Evolutionary conservation across 35 echinoderm and acorn worm species (phyloP), one percentile per base, ranked within the genome.

Genomic region (Amphiura filiformis): DNA sequence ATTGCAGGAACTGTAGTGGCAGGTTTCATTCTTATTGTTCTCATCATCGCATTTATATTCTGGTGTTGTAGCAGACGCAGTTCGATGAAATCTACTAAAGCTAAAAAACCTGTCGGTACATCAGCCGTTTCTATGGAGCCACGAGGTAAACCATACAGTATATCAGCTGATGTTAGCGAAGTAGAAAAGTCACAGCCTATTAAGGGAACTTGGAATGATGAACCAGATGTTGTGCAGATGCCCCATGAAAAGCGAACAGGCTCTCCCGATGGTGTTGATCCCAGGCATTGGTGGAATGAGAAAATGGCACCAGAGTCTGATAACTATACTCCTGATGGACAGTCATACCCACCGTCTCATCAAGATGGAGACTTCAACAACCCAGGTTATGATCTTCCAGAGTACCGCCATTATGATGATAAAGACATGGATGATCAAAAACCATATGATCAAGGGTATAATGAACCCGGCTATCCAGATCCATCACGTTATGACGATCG

Each of bases 191-290:
- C 61, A 3, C 61, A 70, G 28, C 61, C 61, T 2, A 70, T n/a
- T 70, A 23, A 70, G 4, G 26, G 26, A 2, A 26, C 17, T 18
- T 18, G 28, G 17, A 5, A 30, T 30, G 61, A 70, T 70, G 61
- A 70, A 1, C 61, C 61, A 4, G 61, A 70, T 70, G 61, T 70
- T 11, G 61, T 70, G 15, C 44, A 7, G 20, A n/a, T n/a, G n/a
- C 61, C 61, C 26, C 61, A 30, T 3, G 61, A 70, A n/a, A 70
- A 70, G 28, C 61, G 61, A 23, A 70, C 61, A 26, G 61, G 61
- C 17, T 70, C 61, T n/a, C 61, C 61, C 7, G 61, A 70, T 70
- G 61, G 61, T n/a, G 61, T 70, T 70, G 61, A 70, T 70, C 61
- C 61, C 7, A 70, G 61, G 28, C 15, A 18, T 1, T 70, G 61